phyloP scores from a whole-genome alignment of 2,888 invertebrate species.

The Molorchus minor region DNA sequence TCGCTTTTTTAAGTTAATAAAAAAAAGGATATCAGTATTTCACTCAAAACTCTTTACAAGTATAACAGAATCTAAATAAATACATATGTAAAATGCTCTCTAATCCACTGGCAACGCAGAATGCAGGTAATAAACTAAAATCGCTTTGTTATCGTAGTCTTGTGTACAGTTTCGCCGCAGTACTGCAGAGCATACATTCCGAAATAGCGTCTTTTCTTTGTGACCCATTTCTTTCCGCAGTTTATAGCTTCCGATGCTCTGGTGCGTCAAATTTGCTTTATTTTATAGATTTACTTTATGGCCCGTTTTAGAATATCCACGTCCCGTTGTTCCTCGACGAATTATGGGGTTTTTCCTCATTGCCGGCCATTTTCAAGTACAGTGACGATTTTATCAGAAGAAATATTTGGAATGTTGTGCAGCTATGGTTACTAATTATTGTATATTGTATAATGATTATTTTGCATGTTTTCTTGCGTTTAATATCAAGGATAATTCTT shows the following conservation, averaged over 20 bases:
- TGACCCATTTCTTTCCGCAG: slow-evolving; percentile 41
- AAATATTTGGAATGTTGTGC: too few species aligned
- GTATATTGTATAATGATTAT: too few species aligned
- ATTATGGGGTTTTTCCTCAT: background rate
- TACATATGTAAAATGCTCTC: too few species aligned
- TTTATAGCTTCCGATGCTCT: slow-evolving; percentile 42
- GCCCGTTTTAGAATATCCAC: slow-evolving; percentile 38
- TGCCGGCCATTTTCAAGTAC: background rate
- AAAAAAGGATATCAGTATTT: too few species aligned
- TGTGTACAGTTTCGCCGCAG: slow-evolving; percentile 6
- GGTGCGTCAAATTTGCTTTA: slow-evolving; percentile 41
- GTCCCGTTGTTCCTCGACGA: slow-evolving; percentile 21
- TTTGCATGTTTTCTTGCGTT: too few species aligned
- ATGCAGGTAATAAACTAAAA: slow-evolving; percentile 1
- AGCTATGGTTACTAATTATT: too few species aligned
- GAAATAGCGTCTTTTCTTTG: slow-evolving; percentile 35
- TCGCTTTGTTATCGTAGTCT: slow-evolving; percentile 6
- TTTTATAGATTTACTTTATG: slow-evolving; percentile 38
- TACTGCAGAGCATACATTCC: slow-evolving; percentile 22
- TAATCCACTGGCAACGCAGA: too few species aligned
- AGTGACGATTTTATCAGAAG: background rate
- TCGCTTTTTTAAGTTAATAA: too few species aligned
- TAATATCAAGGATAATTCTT: too few species aligned
- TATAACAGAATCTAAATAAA: too few species aligned
- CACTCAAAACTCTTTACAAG: too few species aligned